Evolutionary conservation across 1,140 invertebrate genomes (phyloP), one percentile per base, ranked within the genome.

Genomic region (Meloidogyne chitwoodi): DNA sequence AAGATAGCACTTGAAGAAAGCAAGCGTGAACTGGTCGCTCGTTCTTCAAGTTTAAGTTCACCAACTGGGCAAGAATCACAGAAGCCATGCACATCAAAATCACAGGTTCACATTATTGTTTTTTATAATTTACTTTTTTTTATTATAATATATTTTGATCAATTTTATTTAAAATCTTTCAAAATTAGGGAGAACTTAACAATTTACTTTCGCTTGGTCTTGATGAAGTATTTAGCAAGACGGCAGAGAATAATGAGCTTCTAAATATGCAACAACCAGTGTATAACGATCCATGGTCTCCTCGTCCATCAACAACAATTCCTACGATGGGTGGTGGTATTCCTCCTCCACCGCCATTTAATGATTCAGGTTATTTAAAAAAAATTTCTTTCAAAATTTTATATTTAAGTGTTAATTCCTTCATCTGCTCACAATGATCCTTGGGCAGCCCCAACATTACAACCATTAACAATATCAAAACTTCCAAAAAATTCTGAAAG

Each of bases 181-280:
- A 19, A 5, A 19, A 19, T 48, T 19, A 48, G 63, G 82, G 80
- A n/a, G 84, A 84, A 29, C 44, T 86, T 8, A 84, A 86, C 70
- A 86, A 86, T 77, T 73, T 86, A 14, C 78, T 86, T 10, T 86
- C 86, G 6, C 69, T 86, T 24, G 81, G 83, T 64, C 68, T 86
- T 16, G 84, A 85, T 63, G 82, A 80, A 26, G 34, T 66, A 6
- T 67, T 56, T 31, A 77, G 24, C 10, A 68, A 41, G 1, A 75
- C 75, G 12, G 31, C 81, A n/a, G 75, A 62, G 48, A 72, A 66
- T 22, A 69, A 27, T 22, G 44, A 44, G 26, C 26, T 26, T 14
- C 65, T 65, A 5, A 65, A 64, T 6, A 62, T 31, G 2, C 14
- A 80, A 29, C 65, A 76, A 83, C 73, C 64, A 12, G 44, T 10